Evolutionary conservation across 2,113 vertebrate species (phyloP).

Genomic region (Sialia sialis): DNA sequence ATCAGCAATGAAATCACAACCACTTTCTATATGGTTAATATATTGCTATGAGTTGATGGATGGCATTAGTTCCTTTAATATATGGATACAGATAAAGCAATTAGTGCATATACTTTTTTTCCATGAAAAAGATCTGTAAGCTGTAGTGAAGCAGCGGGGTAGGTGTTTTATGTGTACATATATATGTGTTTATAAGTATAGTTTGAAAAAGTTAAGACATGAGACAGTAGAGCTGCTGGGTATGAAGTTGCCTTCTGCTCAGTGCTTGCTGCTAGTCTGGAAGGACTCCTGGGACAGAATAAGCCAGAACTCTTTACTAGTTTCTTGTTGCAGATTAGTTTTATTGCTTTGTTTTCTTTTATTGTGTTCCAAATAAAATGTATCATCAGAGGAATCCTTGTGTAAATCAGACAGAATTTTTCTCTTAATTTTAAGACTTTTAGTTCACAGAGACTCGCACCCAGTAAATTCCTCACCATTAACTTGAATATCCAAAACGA

Average conservation of each 20-base stretch:
- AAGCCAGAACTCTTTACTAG: neutral
- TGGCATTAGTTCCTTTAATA: neutral
- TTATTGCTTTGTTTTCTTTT: conserved; percentile 22
- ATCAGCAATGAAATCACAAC: neutral
- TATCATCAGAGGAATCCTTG: neutral
- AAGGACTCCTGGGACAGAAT: neutral
- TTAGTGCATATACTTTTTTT: neutral
- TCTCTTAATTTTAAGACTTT: neutral
- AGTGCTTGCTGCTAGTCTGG: neutral
- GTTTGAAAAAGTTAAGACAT: neutral
- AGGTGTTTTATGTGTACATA: neutral
- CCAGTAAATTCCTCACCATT: neutral
- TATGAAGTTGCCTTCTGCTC: neutral
- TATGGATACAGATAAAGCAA: neutral
- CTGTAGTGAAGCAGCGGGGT: neutral
- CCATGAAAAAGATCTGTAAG: neutral
- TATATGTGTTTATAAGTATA: neutral
- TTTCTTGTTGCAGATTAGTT: neutral
- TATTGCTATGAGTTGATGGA: neutral
- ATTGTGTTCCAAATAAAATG: neutral
- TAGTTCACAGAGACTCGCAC: neutral
- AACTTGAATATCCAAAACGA: neutral
- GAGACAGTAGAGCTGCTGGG: neutral
- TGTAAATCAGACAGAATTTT: neutral
- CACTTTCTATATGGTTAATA: neutral